Evolutionary conservation across 2,888 invertebrate genomes (phyloP).

Genomic region (Ceramica pisi): DNA sequence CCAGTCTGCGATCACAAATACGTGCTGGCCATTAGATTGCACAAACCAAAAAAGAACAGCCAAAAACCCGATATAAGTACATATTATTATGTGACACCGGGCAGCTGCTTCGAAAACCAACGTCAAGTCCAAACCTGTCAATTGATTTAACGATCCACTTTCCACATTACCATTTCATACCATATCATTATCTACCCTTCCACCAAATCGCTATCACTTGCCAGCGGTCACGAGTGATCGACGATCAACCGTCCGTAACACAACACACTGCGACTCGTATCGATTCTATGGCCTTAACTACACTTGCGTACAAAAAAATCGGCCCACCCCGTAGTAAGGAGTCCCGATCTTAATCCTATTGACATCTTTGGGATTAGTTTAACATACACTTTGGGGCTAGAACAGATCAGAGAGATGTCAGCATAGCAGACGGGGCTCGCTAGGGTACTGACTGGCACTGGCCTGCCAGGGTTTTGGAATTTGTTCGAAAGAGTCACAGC

Average conservation of each 20-base stretch:
- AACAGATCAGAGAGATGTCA: too few relatives aligned
- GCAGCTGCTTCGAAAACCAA: neutral
- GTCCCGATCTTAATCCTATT: too few relatives aligned
- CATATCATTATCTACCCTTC: slow-evolving; percentile 33
- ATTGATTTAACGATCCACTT: slow-evolving; percentile 12
- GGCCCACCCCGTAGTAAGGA: too few relatives aligned
- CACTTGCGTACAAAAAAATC: too few relatives aligned
- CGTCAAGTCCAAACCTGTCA: neutral
- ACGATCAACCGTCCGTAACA: slow-evolving; percentile 76
- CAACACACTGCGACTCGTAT: slow-evolving; percentile 72
- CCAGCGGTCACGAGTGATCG: slow-evolving; percentile 76
- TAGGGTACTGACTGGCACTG: too few relatives aligned
- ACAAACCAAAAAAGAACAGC: neutral
- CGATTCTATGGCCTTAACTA: slow-evolving; percentile 68
- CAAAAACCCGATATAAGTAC: too few relatives aligned
- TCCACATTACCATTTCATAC: neutral
- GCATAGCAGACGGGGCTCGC: too few relatives aligned
- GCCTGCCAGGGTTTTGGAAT: too few relatives aligned
- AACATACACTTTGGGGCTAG: too few relatives aligned
- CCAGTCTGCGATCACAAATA: neutral
- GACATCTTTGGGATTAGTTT: too few relatives aligned
- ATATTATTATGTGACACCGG: neutral
- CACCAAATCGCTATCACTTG: slow-evolving; percentile 21
- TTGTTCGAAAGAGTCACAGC: too few relatives aligned
- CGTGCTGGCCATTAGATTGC: neutral